Evolutionary conservation across 2,797 vertebrate genomes (phyloP), one percentile per base, ranked within the genome.

Genomic region (Sphenodon punctatus): DNA sequence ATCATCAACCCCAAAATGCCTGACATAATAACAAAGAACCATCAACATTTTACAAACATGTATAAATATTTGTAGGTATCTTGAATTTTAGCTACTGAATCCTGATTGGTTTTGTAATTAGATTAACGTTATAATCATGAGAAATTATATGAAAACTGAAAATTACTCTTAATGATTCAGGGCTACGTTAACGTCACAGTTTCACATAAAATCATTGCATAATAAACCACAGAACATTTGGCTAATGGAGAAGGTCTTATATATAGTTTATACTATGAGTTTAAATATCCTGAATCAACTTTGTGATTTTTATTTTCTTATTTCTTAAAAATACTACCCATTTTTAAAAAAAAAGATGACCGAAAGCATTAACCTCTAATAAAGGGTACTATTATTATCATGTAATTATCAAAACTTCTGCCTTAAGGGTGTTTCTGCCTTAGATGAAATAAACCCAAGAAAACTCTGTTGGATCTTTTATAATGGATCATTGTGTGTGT

Each of bases 71-170:
- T 81, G 69, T 85, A 86, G 84, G 61, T 82, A 71, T 91, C 80
- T 46, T 92, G 82, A 67, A 78, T 74, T 87, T 85, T 79, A 89
- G 72, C 84, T 90, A 42, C 73, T 73, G 65, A 87, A 63, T 68
- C 79, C 74, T 72, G 48, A 75, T 85, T 27, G 80, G 74, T 30
- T 58, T 80, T 84, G 66, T 60, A 71, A 25, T 2, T 73, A 30
- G 46, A 63, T 56, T 92, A 84, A 92, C 41, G 70, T 53, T 86
- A 55, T 48, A 88, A 36, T 46, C 67, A 83, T 87, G 72, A 85
- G 76, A 88, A 88, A 56, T 71, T 78, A 78, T 32, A 77, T 27
- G 66, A 88, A 75, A 80, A 79, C 60, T 67, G 73, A 80, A 89
- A 91, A 88, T 43, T 73, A 51, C n/a, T 67, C 77, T 87, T 82